phyloP scores from a whole-genome alignment of 2,888 invertebrate genomes.

The Aplocera efformata region DNA sequence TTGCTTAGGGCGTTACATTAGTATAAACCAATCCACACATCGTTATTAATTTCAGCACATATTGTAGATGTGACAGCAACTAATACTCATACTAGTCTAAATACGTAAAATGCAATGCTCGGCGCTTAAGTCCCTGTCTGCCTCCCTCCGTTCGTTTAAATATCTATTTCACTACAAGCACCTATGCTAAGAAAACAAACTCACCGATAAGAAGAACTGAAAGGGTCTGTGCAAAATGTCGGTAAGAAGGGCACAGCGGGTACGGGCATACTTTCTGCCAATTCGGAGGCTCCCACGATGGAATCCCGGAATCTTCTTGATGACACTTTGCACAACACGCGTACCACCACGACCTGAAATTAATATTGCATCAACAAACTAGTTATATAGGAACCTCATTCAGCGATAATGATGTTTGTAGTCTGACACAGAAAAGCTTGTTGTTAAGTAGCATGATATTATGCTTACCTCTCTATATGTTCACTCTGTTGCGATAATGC shows the following conservation, averaged over 20 bases:
- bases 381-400: slow-evolving; percentile 1
- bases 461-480: slow-evolving; percentile 67
- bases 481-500: slow-evolving; percentile 72
- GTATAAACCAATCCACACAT: too few species aligned
- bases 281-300: slow-evolving; percentile 90
- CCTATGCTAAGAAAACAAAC: slow-evolving; percentile 20
- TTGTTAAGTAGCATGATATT: slow-evolving; percentile 10
- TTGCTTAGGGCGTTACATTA: too few species aligned
- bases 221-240: slow-evolving; percentile 89
- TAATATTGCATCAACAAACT: slow-evolving; percentile 4
- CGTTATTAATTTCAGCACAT: too few species aligned
- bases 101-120: too few species aligned
- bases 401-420: slow-evolving; percentile 7
- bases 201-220: slow-evolving; percentile 86
- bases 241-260: slow-evolving; percentile 91
- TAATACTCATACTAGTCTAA: too few species aligned
- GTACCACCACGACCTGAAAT: slow-evolving; percentile 89
- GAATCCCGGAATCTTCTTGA: slow-evolving; percentile 84
- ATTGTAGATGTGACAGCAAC: too few species aligned
- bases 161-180: too few species aligned
- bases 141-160: too few species aligned
- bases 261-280: slow-evolving; percentile 92
- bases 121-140: too few species aligned
- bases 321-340: slow-evolving; percentile 90
- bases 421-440: slow-evolving; percentile 10